These are phyloP conservation scores for Drosophila bipectinata DNA, from an alignment of 1,140 invertebrate species.

Conservation along the genomic window DNA sequence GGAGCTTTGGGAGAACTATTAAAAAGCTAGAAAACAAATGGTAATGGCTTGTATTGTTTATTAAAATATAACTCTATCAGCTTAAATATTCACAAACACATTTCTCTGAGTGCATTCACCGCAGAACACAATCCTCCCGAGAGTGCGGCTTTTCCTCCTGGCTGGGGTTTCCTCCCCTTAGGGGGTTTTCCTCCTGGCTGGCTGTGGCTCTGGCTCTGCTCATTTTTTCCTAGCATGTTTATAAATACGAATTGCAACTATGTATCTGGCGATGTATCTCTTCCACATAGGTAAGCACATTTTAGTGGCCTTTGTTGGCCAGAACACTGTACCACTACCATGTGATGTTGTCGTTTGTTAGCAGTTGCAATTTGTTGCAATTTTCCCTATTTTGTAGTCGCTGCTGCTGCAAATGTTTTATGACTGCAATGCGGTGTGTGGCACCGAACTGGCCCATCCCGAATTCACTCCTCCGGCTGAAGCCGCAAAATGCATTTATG, in stretches of 20 bases:
- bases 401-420: conserved; percentile 69
- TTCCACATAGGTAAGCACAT: conserved; percentile 70
- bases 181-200: conserved; percentile 4
- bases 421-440: conserved; percentile 57
- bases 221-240: conserved; percentile 39
- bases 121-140: conserved; percentile 29
- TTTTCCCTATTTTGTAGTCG: conserved; percentile 52
- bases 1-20: no score
- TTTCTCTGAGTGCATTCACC: not conserved
- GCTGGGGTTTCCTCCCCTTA: no score
- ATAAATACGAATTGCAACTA: conserved; percentile 67
- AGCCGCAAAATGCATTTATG: conserved; percentile 72
- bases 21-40: not conserved
- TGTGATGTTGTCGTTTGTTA: conserved; percentile 39
- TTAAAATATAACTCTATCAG: no score
- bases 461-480: conserved; percentile 14
- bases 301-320: conserved; percentile 45
- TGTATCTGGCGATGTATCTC: conserved; percentile 43
- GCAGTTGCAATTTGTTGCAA: conserved; percentile 73
- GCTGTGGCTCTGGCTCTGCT: not conserved
- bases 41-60: no score
- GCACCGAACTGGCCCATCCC: conserved; percentile 1
- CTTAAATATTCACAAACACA: not conserved
- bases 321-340: not conserved
- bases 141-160: conserved; percentile 32